A percentile compares a stretch with the other conserved stretches of the same genome.
These are phyloP conservation scores for Ovis aries DNA, from an alignment of 2,113 vertebrate genomes.

Conservation along the genomic window ARS-UI_Ramb_v3.0 NC_056071.1:4320001-4320500, in stretches of 20 bases:
- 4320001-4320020: too few relatives aligned
- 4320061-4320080: not conserved
- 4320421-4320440: not conserved
- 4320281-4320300: not conserved
- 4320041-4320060: not conserved
- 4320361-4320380: not conserved
- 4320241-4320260: not conserved
- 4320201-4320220: not conserved
- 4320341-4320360: not conserved
- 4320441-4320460: not conserved
- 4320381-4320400: not conserved
- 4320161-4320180: not conserved
- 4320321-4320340: not conserved
- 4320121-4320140: not conserved
- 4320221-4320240: not conserved
- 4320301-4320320: not conserved
- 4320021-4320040: too few relatives aligned
- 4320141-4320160: not conserved
- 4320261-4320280: not conserved
- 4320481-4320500: not conserved
- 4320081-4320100: not conserved
- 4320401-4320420: not conserved
- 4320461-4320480: not conserved
- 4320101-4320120: not conserved
- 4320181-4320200: not conserved